A percentile compares a stretch with the other conserved stretches of the same genome.
Evolutionary conservation across 35 echinoderm and acorn worm species (phyloP).

Genomic region (Ptychodera flava): DNA sequence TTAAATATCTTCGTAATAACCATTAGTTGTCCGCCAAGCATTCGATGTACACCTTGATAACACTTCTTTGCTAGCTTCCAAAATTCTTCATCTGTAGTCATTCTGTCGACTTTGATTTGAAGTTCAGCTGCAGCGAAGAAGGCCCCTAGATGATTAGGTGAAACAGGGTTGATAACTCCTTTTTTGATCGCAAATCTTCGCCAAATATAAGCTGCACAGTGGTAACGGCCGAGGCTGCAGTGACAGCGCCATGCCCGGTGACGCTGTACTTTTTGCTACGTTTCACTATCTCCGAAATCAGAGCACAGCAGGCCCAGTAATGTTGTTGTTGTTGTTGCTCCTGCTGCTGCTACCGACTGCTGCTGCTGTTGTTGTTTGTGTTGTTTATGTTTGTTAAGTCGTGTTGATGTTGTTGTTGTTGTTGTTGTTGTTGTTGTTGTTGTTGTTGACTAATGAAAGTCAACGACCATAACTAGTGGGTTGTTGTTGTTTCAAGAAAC

Average conservation of each 20-base stretch:
- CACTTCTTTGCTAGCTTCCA: not conserved
- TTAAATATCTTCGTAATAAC: not conserved
- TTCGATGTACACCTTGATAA: not conserved
- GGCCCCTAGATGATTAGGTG: not conserved
- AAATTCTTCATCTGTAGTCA: not conserved
- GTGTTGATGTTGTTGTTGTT: too few species aligned
- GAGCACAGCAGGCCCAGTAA: too few species aligned
- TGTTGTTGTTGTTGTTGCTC: too few species aligned
- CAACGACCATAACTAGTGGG: too few species aligned
- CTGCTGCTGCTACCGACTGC: too few species aligned
- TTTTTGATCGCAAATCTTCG: not conserved
- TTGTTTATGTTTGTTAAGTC: too few species aligned
- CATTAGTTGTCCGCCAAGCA: not conserved
- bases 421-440: too few species aligned
- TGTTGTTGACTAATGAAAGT: too few species aligned
- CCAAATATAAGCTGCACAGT: not conserved
- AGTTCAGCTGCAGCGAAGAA: not conserved
- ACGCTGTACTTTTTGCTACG: not conserved
- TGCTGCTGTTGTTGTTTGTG: too few species aligned
- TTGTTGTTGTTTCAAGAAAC: too few species aligned
- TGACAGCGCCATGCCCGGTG: not conserved
- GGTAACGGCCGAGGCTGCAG: not conserved
- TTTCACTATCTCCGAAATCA: not conserved
- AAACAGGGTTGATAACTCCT: not conserved
- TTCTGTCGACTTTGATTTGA: not conserved